A percentile compares a stretch with the other conserved stretches of the same genome.
These are phyloP conservation scores for Mechanitis messenoides DNA, from an alignment of 2,888 invertebrate genomes.

Conservation along the genomic window DNA sequence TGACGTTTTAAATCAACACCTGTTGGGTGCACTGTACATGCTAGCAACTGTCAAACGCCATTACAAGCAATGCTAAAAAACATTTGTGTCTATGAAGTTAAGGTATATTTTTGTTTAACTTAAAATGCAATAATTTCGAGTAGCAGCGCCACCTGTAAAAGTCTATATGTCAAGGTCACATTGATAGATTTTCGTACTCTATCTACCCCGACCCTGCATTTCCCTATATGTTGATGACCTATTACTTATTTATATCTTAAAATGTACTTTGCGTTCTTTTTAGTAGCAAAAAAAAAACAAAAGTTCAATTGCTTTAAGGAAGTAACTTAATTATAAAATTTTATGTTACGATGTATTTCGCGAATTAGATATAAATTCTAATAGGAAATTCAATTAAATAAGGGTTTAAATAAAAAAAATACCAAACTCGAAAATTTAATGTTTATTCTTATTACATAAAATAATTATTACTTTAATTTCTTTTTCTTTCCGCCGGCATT, in stretches of 20 bases:
- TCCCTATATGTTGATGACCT: background rate
- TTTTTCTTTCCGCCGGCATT: slow-evolving; percentile 56
- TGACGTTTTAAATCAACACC: slow-evolving; percentile 26
- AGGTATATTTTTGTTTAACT: slow-evolving; percentile 10
- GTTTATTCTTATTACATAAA: slow-evolving; percentile 21
- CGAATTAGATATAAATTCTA: background rate
- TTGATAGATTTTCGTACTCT: slow-evolving; percentile 17
- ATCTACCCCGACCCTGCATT: background rate
- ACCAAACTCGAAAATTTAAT: background rate
- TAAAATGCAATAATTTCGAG: slow-evolving; percentile 13
- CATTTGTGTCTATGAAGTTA: background rate
- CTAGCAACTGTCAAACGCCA: slow-evolving; percentile 28
- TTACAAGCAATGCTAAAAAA: slow-evolving; percentile 7
- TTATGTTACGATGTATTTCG: too few relatives aligned
- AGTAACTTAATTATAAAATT: too few relatives aligned
- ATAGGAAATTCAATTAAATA: background rate
- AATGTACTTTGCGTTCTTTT: too few relatives aligned
- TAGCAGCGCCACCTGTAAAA: slow-evolving; percentile 31
- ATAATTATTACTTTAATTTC: slow-evolving; percentile 45
- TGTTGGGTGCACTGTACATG: slow-evolving; percentile 32
- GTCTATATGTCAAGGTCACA: slow-evolving; percentile 29
- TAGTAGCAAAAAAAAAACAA: too few relatives aligned
- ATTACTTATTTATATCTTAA: too few relatives aligned
- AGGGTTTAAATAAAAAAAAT: background rate
- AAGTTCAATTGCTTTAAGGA: too few relatives aligned